Base-by-base conservation (phyloP, 2,113 vertebrate species). In the Sigmodon hispidus region DNA sequence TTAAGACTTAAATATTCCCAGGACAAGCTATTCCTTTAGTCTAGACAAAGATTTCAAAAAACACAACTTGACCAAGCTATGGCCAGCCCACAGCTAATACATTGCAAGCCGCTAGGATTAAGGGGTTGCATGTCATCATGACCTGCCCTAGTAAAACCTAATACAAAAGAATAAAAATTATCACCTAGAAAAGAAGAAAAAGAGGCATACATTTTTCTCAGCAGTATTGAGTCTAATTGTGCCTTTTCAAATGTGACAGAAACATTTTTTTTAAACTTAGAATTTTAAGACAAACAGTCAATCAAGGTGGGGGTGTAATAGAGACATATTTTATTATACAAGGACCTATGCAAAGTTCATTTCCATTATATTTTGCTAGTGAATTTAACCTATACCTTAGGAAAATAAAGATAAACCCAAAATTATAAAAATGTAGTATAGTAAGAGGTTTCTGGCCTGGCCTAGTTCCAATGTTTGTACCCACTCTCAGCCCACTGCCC, bases 201-300 rank as follows among this genome's bases (percentile, higher is more conserved):
- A 12, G 22, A 16, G n/a, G 12, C 17, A 69, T 67, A 2, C 21
- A 61, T 65, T 80, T 91, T 70, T 52, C 61, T 76, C 61, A 65
- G 63, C 2, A 59, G 9, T 24, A 75, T 48, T 67, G 10, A 36
- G 43, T 75, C 34, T 83, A 94, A 95, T 45, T 69, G 8, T 63
- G n/a, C 29, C n/a, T 87, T 91, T 50, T 80, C 26, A 94, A 95
- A 76, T 89, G 9, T 69, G 76, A 48, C 69, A 80, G 63, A 95
- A 91, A 52, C 48, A 22, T 75, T 55, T 61, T 76, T 94, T 94
- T 85, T 12, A 29, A 89, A 72, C 69, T 94, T 83, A 79, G 19
- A 67, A 59, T 91, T 94, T 55, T 77, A 59, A 40, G 70, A 4
- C 48, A 22, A 72, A 59, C 73, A 93, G 77, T 75, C 77, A 61